Evolutionary conservation across 2,888 invertebrate genomes (phyloP).

Genomic region (Acleris cristana): DNA sequence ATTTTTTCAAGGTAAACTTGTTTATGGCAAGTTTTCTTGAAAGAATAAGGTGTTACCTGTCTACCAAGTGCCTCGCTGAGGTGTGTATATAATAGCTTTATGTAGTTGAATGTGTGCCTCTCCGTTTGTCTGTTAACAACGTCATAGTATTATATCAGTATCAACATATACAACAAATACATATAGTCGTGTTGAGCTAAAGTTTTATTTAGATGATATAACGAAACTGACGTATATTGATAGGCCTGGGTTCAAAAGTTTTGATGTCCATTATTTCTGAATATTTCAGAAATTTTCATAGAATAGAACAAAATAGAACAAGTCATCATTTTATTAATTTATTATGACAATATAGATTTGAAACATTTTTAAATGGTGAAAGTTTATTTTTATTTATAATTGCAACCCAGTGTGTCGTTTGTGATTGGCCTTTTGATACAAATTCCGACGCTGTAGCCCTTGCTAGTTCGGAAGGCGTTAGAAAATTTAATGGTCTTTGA

Average conservation of each 20-base stretch:
- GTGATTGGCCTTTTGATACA: not conserved
- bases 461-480: no score
- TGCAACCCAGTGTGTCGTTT: not conserved
- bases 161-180: slow-evolving; percentile 20
- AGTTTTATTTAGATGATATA: slow-evolving; percentile 16
- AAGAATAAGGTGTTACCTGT: slow-evolving; percentile 39
- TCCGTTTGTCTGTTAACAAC: slow-evolving; percentile 51
- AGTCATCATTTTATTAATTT: no score
- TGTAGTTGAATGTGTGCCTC: slow-evolving; percentile 72
- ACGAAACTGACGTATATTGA: not conserved
- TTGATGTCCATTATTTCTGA: not conserved
- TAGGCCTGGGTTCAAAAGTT: slow-evolving; percentile 9
- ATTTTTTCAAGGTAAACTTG: slow-evolving; percentile 6
- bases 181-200: slow-evolving; percentile 2
- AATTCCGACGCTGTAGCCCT: not conserved
- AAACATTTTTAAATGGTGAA: no score
- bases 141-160: slow-evolving; percentile 31
- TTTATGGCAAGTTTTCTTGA: not conserved
- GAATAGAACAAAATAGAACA: no score
- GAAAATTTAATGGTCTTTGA: no score
- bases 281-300: no score
- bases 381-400: not conserved
- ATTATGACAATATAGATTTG: no score
- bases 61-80: slow-evolving; percentile 72
- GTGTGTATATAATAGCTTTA: slow-evolving; percentile 74